Conservation (phyloP, 2,113 vertebrate genomes). For the Mixornis gularis region DNA sequence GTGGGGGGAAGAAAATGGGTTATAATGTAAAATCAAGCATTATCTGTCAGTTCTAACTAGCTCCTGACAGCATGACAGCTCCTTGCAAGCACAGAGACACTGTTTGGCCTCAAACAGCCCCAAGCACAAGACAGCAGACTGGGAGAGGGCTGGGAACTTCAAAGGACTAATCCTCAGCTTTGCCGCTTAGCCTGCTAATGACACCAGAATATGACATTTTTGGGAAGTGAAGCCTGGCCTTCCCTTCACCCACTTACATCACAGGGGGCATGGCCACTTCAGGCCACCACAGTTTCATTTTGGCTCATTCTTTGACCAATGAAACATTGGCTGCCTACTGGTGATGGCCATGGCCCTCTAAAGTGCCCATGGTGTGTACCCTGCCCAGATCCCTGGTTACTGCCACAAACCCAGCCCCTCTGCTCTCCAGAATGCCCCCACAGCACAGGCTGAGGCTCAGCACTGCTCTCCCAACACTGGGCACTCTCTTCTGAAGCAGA, state of each 20-base stretch:
- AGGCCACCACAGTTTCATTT: background rate
- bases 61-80: background rate
- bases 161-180: background rate
- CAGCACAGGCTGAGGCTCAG: background rate
- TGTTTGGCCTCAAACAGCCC: background rate
- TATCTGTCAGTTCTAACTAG: background rate
- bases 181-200: background rate
- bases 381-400: background rate
- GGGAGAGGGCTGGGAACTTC: background rate
- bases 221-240: background rate
- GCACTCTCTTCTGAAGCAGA: background rate
- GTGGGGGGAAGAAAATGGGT: background rate
- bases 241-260: background rate
- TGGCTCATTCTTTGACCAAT: background rate
- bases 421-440: background rate
- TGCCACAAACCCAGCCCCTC: background rate
- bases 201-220: background rate
- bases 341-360: background rate
- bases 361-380: background rate
- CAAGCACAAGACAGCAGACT: background rate
- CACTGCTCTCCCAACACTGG: background rate
- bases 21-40: background rate
- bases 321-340: background rate
- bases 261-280: accelerated
- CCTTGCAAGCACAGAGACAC: background rate